Evolutionary conservation across 2,888 invertebrate genomes (phyloP).

Genomic region (Cantharis lateralis): DNA sequence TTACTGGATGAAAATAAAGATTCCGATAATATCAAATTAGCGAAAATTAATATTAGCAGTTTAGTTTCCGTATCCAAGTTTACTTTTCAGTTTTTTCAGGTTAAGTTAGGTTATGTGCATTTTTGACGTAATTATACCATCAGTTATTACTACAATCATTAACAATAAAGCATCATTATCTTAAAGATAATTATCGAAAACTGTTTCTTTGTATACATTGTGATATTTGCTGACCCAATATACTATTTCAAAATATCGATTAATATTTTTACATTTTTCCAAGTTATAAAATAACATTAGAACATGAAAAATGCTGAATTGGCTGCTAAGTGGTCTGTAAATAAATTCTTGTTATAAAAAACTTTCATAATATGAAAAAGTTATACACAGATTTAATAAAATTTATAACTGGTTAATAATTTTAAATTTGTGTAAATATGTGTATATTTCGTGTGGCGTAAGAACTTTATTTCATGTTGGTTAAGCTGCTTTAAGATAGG

Average conservation of each 20-base stretch:
- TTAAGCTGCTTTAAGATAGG: background rate
- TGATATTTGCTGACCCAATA: background rate
- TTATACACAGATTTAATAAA: background rate
- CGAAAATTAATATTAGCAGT: background rate
- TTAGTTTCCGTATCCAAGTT: background rate
- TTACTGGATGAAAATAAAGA: background rate
- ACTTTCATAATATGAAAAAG: background rate
- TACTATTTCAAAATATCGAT: background rate
- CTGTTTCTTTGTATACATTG: background rate
- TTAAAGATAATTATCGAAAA: background rate
- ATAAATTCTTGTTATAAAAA: background rate
- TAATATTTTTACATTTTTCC: background rate
- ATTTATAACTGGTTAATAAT: background rate
- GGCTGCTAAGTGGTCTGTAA: background rate
- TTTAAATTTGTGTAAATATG: background rate
- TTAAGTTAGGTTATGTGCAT: background rate
- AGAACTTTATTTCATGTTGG: background rate
- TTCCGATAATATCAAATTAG: background rate
- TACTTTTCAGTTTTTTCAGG: too few species aligned
- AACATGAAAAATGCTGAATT: background rate
- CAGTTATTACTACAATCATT: background rate
- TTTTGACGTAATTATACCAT: background rate
- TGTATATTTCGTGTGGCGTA: background rate
- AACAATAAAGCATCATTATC: background rate
- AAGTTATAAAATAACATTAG: background rate